Conservation (phyloP, 2,888 invertebrate genomes). For the Latrodectus hesperus region DNA sequence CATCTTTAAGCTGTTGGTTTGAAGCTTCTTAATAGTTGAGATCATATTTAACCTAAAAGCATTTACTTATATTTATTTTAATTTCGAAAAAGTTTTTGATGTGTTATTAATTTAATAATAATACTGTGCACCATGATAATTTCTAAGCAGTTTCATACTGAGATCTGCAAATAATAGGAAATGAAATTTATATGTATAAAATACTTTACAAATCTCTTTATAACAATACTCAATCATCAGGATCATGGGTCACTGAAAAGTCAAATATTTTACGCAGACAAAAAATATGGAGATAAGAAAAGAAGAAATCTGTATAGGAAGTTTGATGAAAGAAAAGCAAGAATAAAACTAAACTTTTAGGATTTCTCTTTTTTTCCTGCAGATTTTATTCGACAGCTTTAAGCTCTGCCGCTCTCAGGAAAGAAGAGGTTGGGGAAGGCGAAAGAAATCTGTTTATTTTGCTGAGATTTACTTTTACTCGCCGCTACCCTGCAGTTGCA, state of each 20-base stretch:
- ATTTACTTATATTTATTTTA: no score
- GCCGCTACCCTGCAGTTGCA: constrained; percentile 44
- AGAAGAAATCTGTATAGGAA: not conserved
- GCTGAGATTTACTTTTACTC: constrained; percentile 62
- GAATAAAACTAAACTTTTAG: not conserved
- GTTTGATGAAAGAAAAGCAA: constrained; percentile 19
- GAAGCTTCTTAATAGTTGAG: no score
- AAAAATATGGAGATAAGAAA: not conserved
- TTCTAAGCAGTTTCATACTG: no score
- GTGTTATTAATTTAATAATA: no score
- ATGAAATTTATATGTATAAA: no score
- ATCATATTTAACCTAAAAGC: no score
- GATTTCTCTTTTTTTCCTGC: constrained; percentile 9
- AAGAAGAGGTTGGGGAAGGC: not conserved
- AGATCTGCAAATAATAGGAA: no score
- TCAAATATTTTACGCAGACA: not conserved
- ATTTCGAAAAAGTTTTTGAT: no score
- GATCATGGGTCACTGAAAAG: not conserved
- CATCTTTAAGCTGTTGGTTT: no score
- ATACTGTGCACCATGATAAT: no score
- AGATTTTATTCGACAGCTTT: constrained; percentile 55
- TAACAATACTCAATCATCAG: no score
- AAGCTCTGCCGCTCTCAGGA: constrained; percentile 34
- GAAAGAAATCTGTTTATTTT: constrained; percentile 59
- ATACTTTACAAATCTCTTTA: no score